Evolutionary conservation across 2,797 vertebrate species (phyloP).

Genomic region (Atherinosoma microstoma): DNA sequence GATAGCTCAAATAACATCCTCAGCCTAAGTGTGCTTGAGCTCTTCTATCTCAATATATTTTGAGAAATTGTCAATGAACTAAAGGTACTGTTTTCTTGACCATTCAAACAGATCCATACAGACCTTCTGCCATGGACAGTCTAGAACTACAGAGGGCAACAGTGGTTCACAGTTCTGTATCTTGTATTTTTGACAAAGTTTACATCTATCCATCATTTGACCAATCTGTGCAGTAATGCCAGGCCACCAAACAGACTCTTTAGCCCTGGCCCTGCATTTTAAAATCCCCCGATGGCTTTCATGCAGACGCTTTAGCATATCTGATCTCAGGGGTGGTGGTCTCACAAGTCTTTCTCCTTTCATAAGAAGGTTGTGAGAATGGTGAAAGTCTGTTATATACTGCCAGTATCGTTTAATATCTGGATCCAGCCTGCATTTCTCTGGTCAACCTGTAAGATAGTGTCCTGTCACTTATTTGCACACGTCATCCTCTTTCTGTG

Average conservation of each 20-base stretch:
- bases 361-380: slow-evolving; percentile 23
- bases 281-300: slow-evolving; percentile 19
- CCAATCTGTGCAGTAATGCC: slow-evolving; percentile 3
- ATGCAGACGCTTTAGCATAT: slow-evolving; percentile 28
- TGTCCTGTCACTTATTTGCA: not conserved
- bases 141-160: not conserved
- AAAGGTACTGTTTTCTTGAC: slow-evolving; percentile 1
- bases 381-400: slow-evolving; percentile 7
- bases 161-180: not conserved
- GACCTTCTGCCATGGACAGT: not conserved
- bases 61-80: slow-evolving; percentile 14
- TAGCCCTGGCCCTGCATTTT: slow-evolving; percentile 19
- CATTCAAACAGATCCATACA: slow-evolving; percentile 13
- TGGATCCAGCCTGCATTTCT: not conserved
- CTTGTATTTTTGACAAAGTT: slow-evolving; percentile 9
- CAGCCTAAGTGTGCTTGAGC: not conserved
- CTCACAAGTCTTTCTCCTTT: slow-evolving; percentile 42
- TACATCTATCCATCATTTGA: slow-evolving; percentile 6
- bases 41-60: slow-evolving; percentile 5
- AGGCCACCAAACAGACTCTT: slow-evolving; percentile 16
- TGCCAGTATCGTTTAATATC: not conserved
- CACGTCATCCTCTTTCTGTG: slow-evolving; percentile 12
- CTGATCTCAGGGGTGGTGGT: slow-evolving; percentile 3
- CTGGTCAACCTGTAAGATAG: slow-evolving; percentile 10
- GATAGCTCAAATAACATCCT: not conserved